Evolutionary conservation across 1,140 invertebrate species (phyloP).

Genomic region (Heliothis virescens): DNA sequence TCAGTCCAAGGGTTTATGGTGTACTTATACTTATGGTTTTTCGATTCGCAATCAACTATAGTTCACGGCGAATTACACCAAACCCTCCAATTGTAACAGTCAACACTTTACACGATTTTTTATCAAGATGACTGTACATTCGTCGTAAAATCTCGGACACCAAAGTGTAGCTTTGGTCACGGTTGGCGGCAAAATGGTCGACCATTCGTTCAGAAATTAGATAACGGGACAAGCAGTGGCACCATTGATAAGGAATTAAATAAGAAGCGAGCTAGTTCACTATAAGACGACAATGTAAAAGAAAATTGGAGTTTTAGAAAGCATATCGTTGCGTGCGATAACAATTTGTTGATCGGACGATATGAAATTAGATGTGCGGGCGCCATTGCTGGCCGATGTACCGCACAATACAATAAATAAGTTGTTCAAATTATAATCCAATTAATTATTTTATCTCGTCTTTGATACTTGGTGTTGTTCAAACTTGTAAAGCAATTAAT

Average conservation of each 20-base stretch:
- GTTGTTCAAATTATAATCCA: background rate
- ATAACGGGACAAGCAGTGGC: slow-evolving; percentile 70
- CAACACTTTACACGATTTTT: background rate
- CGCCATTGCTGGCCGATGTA: background rate
- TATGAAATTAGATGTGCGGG: slow-evolving; percentile 41
- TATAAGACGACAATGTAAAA: slow-evolving; percentile 60
- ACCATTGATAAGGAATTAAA: slow-evolving; percentile 77
- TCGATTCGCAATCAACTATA: no score
- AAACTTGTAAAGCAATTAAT: no score
- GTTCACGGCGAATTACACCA: no score
- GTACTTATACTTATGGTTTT: no score
- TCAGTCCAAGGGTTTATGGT: no score
- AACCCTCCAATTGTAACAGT: no score
- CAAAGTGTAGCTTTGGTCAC: slow-evolving; percentile 65
- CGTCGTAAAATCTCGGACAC: slow-evolving; percentile 46
- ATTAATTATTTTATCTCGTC: background rate
- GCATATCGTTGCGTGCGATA: slow-evolving; percentile 66
- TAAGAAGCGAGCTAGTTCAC: slow-evolving; percentile 56
- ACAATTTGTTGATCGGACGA: slow-evolving; percentile 54
- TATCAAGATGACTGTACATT: slow-evolving; percentile 11
- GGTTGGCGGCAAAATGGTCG: slow-evolving; percentile 55
- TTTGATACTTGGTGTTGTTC: no score
- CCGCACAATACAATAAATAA: background rate
- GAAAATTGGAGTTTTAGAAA: slow-evolving; percentile 75
- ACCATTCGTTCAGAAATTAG: slow-evolving; percentile 73